Evolutionary conservation across 2,888 invertebrate genomes (phyloP), one percentile per base, ranked within the genome.

Genomic region (Amaurobius ferox): DNA sequence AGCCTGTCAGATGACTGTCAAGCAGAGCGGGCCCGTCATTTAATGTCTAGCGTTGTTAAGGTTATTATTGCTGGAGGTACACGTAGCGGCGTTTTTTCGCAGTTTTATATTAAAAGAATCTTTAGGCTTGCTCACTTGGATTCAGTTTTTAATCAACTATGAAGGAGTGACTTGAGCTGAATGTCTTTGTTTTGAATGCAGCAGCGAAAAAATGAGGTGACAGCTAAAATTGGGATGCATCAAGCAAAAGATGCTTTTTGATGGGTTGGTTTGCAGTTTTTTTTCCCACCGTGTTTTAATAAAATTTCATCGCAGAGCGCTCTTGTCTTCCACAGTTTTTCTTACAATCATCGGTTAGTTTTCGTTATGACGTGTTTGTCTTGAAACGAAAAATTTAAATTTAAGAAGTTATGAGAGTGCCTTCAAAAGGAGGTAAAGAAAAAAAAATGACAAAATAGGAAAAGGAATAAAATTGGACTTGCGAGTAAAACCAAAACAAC

Each of bases 1-100:
- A 83, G 83, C 83, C 71, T 83, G 83, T 83, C 83, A 83, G 83
- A 83, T 83, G 83, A 83, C 76, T 83, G 83, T 83, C 83, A 83
- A 28, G 66, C 19, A 30, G 28, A 48, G 66, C 48, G 23, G 23
- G 16, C 64, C 39, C 71, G 83, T 83, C 83, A 71, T 77, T 83
- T 83, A 77, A 71, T 67, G 83, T 83, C 83, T 71, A 30, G 71
- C 64, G 83, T 55, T 72, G 83, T 83, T 83, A 77, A 66, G 83
- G 77, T 83, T 83, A 77, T 83, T 77, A 83, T 72, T 77, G 48
- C 83, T 64, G 55, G 44, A 83, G 77, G 62, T 83, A 77, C 39
- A 68, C 61, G 71, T 40, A 29, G 73, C 64, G 32, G n/a, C n/a
- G 73, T 26, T n/a, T 30, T 23, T 28, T n/a, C 9, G 29, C 16